Evolutionary conservation across 2,113 vertebrate genomes (phyloP), one percentile per base, ranked within the genome.

Genomic region (Centropus bengalensis): DNA sequence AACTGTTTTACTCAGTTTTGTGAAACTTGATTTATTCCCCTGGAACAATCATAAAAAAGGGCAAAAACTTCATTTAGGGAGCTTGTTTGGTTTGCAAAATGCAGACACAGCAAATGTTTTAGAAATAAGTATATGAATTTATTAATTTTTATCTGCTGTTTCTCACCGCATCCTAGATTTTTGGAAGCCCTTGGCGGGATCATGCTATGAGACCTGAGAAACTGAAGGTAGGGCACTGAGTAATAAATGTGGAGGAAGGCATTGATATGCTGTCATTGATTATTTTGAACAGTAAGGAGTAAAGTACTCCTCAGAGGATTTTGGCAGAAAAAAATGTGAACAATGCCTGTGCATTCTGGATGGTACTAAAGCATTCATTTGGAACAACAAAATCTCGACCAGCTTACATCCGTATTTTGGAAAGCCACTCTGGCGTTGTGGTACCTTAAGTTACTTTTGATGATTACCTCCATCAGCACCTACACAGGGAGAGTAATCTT

Each of bases 21-120:
- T 85, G 54, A 87, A 86, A 88, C 58, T 79, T 71, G 40, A 81
- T 89, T 96, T 92, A 73, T 95, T 92, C 74, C 93, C 79, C 84
- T 69, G 30, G 54, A 95, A 76, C 38, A 52, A 89, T 76, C 62
- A 84, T 62, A 32, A 88, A 93, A 93, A 75, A 79, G 27, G 40
- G 36, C 7, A 76, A 86, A 95, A 88, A 24, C 60, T 88, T 89
- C 40, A 86, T 79, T 68, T 84, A 49, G 8, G 49, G 21, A 82
- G 14, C 27, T 88, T 91, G 27, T 83, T 86, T 88, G 44, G 52
- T 75, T 0, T 0, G 56, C 13, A 86, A 83, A 93, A 93, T 56
- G 45, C 73, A 95, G 49, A 79, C 42, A 42, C 7, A 71, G 36
- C 2, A 2, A 84, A 73, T 90, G 32, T 24, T 88, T 88, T 49